Evolutionary conservation across 1,140 invertebrate species (phyloP).

Genomic region (Lethocerus indicus): DNA sequence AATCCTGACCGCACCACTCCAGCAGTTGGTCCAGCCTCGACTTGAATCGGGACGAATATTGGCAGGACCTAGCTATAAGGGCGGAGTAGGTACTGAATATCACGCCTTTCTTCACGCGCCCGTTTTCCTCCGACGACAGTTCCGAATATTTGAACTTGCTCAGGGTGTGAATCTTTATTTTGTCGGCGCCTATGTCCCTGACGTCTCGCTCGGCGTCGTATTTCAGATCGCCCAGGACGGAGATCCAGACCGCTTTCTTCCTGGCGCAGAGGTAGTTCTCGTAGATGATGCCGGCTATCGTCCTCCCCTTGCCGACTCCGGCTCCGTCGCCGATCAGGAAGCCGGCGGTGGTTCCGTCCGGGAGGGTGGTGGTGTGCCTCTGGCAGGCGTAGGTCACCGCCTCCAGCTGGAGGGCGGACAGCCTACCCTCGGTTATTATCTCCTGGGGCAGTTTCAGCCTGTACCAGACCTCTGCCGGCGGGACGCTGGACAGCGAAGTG

Average conservation of each 20-base stretch:
- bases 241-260: constrained; percentile 93
- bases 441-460: constrained; percentile 68
- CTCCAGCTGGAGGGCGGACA: constrained; percentile 94
- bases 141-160: constrained; percentile 96
- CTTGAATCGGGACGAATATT: constrained; percentile 74
- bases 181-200: constrained; percentile 80
- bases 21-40: constrained; percentile 85
- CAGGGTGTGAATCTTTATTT: constrained; percentile 75
- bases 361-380: constrained; percentile 82
- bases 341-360: constrained; percentile 78
- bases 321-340: constrained; percentile 98
- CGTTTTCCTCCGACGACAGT: constrained; percentile 80
- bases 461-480: constrained; percentile 89
- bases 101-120: constrained; percentile 87
- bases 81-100: constrained; percentile 97
- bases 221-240: constrained; percentile 95
- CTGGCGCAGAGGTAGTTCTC: constrained; percentile 91
- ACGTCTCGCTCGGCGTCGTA: constrained; percentile 96
- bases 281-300: constrained; percentile 94
- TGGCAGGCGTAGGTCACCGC: constrained; percentile 93
- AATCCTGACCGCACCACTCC: constrained; percentile 93
- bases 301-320: constrained; percentile 97
- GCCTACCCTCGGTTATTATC: constrained; percentile 60
- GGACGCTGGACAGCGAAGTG: constrained; percentile 88
- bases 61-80: constrained; percentile 88